Evolutionary conservation across 2,888 invertebrate genomes (phyloP), one percentile per base, ranked within the genome.

Genomic region (Euphydryas editha): DNA sequence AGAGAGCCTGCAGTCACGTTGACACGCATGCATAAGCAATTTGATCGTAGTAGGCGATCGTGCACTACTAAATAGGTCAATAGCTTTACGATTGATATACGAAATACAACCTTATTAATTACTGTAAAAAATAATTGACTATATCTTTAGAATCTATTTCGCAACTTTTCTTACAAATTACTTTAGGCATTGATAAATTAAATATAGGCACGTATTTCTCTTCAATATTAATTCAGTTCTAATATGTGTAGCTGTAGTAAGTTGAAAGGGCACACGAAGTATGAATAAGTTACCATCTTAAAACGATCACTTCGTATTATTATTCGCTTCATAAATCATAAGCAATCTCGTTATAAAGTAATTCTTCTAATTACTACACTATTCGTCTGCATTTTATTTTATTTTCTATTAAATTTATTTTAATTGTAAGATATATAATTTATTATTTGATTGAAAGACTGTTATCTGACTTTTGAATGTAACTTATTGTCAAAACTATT

Each of bases 11-110:
- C 83, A 84, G 82, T 86, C 84, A 84, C 84, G 83, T 85, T 82
- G 85, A 80, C 81, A 86, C 83, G 88, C 90, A 89, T 90, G 88
- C 87, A 90, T 89, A 87, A 89, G 81, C 85, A 84, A 88, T 88
- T 83, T 78, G 81, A 83, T 84, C 83, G 76, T 83, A 78, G 77
- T 78, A 73, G 76, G 78, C 81, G 81, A 78, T 84, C 86, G 87
- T 88, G 86, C 83, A 78, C 82, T 79, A 79, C 79, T 84, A 90
- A 87, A 90, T 90, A 81, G 90, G 90, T 86, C 90, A 89, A 87
- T 87, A 86, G 84, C 83, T 86, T 70, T 55, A 55, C 62, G 51
- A 51, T 62, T 57, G 46, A 58, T 55, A 61, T 59, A 58, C 36
- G 56, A 69, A 62, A 39, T 2, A 54, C 54, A 63, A 67, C 58